Conservation (phyloP, 2,797 vertebrate species). For the Coracias cyanogaster region DNA sequence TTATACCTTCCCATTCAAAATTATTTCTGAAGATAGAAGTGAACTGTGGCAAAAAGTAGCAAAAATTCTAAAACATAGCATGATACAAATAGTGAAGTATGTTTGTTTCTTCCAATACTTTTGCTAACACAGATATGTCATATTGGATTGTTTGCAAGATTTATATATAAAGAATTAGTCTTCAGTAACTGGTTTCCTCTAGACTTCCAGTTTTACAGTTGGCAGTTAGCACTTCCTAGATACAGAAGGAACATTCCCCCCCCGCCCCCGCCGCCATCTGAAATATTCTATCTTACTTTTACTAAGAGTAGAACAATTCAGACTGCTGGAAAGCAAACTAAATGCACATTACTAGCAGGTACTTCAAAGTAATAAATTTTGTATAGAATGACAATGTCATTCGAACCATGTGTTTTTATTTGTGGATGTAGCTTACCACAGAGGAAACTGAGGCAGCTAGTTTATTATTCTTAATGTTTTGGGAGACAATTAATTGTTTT, state of each 20-base stretch:
- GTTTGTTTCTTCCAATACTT: neutral
- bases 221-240: neutral
- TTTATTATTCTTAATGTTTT: constrained; percentile 40
- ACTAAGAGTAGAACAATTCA: constrained; percentile 1
- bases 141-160: neutral
- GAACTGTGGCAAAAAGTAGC: neutral
- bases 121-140: neutral
- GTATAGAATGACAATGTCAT: neutral
- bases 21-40: neutral
- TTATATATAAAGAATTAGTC: neutral
- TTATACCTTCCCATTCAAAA: neutral
- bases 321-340: neutral
- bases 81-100: neutral
- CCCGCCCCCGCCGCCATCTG: neutral
- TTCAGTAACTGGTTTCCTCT: neutral
- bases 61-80: neutral
- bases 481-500: constrained; percentile 11
- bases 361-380: neutral
- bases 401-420: neutral
- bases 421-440: neutral
- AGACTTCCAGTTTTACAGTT: neutral
- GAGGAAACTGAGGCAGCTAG: neutral
- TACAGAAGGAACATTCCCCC: neutral
- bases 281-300: neutral
- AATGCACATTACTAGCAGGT: neutral